Conservation (phyloP, 2,113 vertebrate species). For the Helogale parvula region DNA sequence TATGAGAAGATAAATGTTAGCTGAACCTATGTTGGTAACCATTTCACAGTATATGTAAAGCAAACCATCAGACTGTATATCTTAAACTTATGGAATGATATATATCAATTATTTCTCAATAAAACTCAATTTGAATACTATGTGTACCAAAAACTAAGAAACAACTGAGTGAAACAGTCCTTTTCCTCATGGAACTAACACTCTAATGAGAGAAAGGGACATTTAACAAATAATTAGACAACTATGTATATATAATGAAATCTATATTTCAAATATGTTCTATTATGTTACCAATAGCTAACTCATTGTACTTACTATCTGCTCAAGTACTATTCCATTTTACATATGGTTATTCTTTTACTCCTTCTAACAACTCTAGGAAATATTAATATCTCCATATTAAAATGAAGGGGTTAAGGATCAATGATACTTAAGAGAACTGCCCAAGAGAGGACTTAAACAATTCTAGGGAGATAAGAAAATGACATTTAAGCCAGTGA, state of each 20-base stretch:
- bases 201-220: not conserved
- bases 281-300: not conserved
- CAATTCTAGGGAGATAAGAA: not conserved
- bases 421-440: not conserved
- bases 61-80: not conserved
- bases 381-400: not conserved
- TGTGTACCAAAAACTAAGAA: not conserved
- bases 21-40: not conserved
- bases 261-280: not conserved
- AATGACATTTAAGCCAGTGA: not conserved
- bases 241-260: not conserved
- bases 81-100: not conserved
- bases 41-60: not conserved
- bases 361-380: not conserved
- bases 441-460: not conserved
- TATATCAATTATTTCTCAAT: not conserved
- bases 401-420: not conserved
- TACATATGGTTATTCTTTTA: not conserved
- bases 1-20: not conserved
- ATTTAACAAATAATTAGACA: conserved; percentile 14
- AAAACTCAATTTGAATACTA: not conserved
- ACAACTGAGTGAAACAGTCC: not conserved
- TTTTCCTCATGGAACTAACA: conserved; percentile 12
- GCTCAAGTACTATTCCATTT: not conserved
- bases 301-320: not conserved